phyloP scores from a whole-genome alignment of 2,888 invertebrate genomes.

The Tenthredo distinguenda region DNA sequence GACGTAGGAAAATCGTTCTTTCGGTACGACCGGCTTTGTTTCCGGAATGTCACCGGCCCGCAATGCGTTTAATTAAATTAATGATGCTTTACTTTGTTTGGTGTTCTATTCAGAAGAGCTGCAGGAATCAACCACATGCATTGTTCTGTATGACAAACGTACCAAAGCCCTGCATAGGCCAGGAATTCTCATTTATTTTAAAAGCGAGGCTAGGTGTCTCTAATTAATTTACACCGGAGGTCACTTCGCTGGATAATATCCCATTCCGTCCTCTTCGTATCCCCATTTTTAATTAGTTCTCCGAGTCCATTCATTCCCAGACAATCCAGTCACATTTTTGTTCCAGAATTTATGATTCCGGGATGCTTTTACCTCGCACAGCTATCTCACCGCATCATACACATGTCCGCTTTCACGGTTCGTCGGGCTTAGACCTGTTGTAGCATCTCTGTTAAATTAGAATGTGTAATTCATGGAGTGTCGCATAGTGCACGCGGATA shows the following conservation, averaged over 20 bases:
- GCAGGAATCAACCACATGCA: constrained; percentile 27
- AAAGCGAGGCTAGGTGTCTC: neutral
- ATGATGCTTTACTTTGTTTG: constrained; percentile 38
- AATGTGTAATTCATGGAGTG: constrained; percentile 11
- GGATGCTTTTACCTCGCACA: neutral
- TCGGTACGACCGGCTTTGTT: constrained; percentile 10
- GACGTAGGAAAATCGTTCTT: neutral
- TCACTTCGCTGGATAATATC: neutral
- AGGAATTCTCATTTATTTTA: neutral
- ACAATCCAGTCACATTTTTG: neutral
- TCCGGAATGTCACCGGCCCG: constrained; percentile 1
- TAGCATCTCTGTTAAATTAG: neutral
- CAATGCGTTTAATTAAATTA: constrained; percentile 27
- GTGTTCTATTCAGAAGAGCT: neutral
- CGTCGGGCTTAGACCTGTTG: neutral
- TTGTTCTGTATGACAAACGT: constrained; percentile 32
- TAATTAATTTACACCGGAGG: constrained; percentile 9
- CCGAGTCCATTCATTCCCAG: neutral
- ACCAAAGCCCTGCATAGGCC: constrained; percentile 14
- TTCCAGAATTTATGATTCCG: neutral
- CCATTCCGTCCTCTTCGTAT: neutral
- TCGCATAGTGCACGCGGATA: neutral
- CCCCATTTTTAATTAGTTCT: neutral
- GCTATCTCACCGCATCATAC: neutral
- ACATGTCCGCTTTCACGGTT: neutral